Evolutionary conservation across 2,888 invertebrate species (phyloP), one percentile per base, ranked within the genome.

Genomic region (Dendrolimus houi): DNA sequence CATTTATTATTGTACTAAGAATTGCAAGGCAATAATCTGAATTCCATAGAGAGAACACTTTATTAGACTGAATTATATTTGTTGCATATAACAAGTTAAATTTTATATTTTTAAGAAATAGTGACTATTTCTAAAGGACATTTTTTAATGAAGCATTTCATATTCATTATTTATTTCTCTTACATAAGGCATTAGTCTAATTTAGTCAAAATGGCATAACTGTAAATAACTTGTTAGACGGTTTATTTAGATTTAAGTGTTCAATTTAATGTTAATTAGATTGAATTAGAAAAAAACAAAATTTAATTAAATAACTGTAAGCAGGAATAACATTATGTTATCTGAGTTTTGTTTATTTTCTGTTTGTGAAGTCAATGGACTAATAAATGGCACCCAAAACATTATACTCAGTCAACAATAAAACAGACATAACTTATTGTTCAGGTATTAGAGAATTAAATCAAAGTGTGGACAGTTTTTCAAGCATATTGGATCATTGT

Each of bases 101-200:
- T 77, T 78, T 74, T 85, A 84, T 80, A 82, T 77, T 74, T 80
- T 81, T 85, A 82, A 81, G 79, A 81, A 75, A 77, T 79, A 83
- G 81, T 71, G 73, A 79, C 83, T 83, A 82, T 77, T 83, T 82
- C 72, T 71, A 82, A 56, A 83, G 75, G 74, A 75, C 82, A 81
- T 82, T 82, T 84, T 86, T 85, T 76, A 84, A 83, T 82, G 71
- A 79, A 87, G 87, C 86, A 89, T 89, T 89, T 88, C 87, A 87
- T 88, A 86, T 85, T 87, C 83, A 87, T 88, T 88, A 88, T 88
- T 89, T 89, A 88, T 88, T 88, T 83, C 79, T 83, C 86, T 79
- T 84, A 79, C 73, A 78, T 86, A 84, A 85, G 83, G 81, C 79
- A 80, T 84, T 87, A 87, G 85, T 83, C 74, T 87, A 87, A 85